Evolutionary conservation across 1,140 invertebrate genomes (phyloP), one percentile per base, ranked within the genome.

Genomic region (Globodera rostochiensis): DNA sequence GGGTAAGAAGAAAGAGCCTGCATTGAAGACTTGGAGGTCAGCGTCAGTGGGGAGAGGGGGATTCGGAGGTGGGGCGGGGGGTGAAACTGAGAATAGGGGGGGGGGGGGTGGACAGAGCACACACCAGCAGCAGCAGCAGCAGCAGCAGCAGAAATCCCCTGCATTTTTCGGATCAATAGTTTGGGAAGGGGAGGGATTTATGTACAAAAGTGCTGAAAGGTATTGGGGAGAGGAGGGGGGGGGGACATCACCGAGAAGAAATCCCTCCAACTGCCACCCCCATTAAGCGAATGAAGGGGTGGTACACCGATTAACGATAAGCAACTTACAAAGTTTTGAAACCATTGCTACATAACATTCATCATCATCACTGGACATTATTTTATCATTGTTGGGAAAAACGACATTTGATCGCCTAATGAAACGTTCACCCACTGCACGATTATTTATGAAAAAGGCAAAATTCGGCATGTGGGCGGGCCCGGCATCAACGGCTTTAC

Each of bases 91-190:
- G 25, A 36, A 36, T 64, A 1, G 69, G 21, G 21, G 46, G 11
- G 69, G 69, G 46, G 69, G n/a, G n/a, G n/a, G 69, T 13, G 21
- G 11, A 8, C 36, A 47, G 69, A 25, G 25, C n/a, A n/a, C 13
- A 64, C 13, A n/a, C 2, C 60, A 64, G 60, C 60, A 15, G 13
- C n/a, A 71, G 15, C 50, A 69, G 8, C n/a, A n/a, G 8, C 66
- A 69, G 66, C 66, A 71, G 46, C 25, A 45, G 69, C 8, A 71
- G 25, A 47, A 71, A 9, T 11, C 25, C 69, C 69, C 69, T 25
- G 19, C 25, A 36, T 71, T 71, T 71, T 71, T 71, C 21, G 69
- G 69, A 71, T 71, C 69, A 71, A 71, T 71, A 71, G 21, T 45
- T 36, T 25, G 6, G n/a, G 69, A 4, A 47, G 8, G 8, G 69